These are phyloP conservation scores for Salarias fasciatus DNA, from an alignment of 2,797 vertebrate genomes.

Conservation along the genomic window DNA sequence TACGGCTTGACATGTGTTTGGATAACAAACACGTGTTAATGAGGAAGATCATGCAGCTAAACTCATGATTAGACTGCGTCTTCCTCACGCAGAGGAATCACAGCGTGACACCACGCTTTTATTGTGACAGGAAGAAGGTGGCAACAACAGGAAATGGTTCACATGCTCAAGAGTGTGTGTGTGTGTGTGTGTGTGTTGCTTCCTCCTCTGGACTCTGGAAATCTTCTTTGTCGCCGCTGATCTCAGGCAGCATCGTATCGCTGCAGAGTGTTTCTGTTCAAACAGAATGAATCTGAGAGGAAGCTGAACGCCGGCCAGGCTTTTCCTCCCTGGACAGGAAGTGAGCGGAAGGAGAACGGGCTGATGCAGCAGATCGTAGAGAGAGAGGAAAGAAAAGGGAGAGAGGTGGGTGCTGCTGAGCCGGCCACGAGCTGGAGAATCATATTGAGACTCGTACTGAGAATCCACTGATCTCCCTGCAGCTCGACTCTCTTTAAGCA, in stretches of 20 bases:
- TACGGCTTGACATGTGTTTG: too few species aligned
- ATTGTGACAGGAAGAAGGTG: slow-evolving; percentile 75
- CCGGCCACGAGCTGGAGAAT: slow-evolving; percentile 1
- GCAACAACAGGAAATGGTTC: slow-evolving; percentile 79
- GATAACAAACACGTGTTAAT: too few species aligned
- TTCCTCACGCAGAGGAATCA: slow-evolving; percentile 17
- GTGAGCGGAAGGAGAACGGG: slow-evolving; percentile 44
- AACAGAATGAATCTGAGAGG: slow-evolving; percentile 48
- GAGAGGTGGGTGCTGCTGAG: slow-evolving; percentile 1
- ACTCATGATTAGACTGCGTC: too few species aligned
- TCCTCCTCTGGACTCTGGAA: not conserved
- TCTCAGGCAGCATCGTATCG: slow-evolving; percentile 6
- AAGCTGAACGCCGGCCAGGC: slow-evolving; percentile 28
- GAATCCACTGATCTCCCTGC: too few species aligned
- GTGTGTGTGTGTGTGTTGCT: not conserved
- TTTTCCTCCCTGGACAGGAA: slow-evolving; percentile 69
- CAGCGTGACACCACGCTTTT: slow-evolving; percentile 54
- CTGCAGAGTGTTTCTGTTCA: not conserved
- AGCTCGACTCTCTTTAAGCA: too few species aligned
- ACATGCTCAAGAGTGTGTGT: slow-evolving; percentile 33
- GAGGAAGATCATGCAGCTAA: too few species aligned
- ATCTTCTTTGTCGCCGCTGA: not conserved
- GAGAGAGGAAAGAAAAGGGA: too few species aligned
- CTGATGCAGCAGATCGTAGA: slow-evolving; percentile 45
- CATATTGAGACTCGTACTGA: too few species aligned